phyloP scores from a whole-genome alignment of 2,113 vertebrate genomes.

The Zosterops borbonicus region DNA sequence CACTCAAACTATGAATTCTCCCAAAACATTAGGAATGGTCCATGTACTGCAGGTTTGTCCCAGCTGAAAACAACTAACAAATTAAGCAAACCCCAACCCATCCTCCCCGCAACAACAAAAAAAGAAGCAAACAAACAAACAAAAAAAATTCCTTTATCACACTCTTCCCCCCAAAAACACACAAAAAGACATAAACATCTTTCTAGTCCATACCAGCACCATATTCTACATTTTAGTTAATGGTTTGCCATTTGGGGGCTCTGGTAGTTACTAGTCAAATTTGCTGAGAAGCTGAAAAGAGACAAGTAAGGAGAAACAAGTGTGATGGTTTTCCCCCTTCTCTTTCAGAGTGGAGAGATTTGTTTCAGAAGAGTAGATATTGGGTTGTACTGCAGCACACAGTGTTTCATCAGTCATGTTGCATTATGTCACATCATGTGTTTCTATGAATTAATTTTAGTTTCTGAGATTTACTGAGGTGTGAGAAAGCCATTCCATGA shows the following conservation, averaged over 20 bases:
- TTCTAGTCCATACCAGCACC: not conserved
- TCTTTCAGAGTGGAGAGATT: slow-evolving; percentile 45
- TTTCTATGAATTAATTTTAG: slow-evolving; percentile 66
- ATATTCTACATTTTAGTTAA: not conserved
- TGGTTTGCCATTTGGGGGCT: not conserved
- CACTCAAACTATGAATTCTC: not conserved
- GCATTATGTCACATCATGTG: slow-evolving; percentile 63
- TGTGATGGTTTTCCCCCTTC: not conserved
- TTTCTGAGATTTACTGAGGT: slow-evolving; percentile 63
- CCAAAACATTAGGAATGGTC: not conserved
- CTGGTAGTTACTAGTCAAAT: not conserved
- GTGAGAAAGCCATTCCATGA: slow-evolving; percentile 58
- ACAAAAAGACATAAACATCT: accelerated
- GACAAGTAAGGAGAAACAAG: slow-evolving; percentile 27
- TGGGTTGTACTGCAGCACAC: slow-evolving; percentile 37
- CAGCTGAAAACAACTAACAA: not conserved
- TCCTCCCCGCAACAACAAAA: not conserved
- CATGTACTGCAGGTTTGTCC: not conserved
- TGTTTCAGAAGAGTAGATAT: slow-evolving; percentile 63
- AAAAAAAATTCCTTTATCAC: not conserved
- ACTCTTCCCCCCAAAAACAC: accelerated
- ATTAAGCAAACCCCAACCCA: not conserved
- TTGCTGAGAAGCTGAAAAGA: not conserved
- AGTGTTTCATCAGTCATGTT: slow-evolving; percentile 70
- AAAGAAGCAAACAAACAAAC: not conserved